Conservation (phyloP, 2,113 vertebrate species). For the Elaphurus davidianus region DNA sequence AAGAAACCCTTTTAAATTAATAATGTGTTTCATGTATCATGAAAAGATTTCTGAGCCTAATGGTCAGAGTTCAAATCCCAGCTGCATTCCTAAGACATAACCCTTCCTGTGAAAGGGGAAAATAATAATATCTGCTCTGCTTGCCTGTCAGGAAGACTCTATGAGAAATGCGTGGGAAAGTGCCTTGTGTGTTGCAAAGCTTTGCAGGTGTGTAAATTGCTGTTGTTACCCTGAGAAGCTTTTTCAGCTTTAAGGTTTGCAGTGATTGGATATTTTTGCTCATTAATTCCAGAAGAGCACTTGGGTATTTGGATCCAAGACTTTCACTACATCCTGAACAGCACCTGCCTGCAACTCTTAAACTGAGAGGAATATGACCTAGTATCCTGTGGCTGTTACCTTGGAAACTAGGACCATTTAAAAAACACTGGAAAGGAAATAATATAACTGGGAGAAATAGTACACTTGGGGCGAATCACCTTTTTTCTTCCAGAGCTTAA, state of each 20-base stretch:
- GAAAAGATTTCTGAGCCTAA: not conserved
- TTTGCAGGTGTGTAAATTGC: not conserved
- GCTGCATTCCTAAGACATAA: not conserved
- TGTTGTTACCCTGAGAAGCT: not conserved
- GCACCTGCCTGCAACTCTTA: not conserved
- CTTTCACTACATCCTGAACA: not conserved
- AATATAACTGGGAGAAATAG: not conserved
- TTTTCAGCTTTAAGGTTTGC: not conserved
- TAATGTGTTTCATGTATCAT: not conserved
- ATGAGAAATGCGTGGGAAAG: not conserved
- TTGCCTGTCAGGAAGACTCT: not conserved
- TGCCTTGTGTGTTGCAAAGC: not conserved
- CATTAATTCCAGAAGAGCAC: constrained; percentile 40
- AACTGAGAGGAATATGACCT: not conserved
- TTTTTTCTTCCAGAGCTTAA: not conserved
- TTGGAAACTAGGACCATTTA: constrained; percentile 25
- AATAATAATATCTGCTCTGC: not conserved
- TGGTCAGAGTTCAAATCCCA: not conserved
- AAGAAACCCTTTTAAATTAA: not conserved
- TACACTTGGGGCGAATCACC: not conserved
- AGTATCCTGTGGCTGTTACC: not conserved
- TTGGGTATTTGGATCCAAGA: not conserved
- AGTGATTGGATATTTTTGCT: constrained; percentile 10
- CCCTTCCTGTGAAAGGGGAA: not conserved
- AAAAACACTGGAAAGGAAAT: constrained; percentile 44